A percentile compares a stretch with the other conserved stretches of the same genome.
phyloP scores from a whole-genome alignment of 1,140 invertebrate species.

The Drosophila pallidifrons region DNA sequence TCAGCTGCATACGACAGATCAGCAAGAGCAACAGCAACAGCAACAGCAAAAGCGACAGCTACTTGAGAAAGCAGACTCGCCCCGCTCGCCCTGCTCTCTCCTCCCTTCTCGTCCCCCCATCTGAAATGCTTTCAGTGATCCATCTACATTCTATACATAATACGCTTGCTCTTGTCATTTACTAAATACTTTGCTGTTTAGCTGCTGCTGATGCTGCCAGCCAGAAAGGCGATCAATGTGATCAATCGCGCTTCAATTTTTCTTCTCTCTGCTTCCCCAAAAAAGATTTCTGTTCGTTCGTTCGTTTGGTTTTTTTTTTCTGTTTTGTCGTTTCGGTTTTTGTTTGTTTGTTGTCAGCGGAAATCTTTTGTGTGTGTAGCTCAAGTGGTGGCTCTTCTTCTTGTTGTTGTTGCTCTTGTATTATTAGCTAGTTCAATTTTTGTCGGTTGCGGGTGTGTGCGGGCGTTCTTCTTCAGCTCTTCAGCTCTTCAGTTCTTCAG shows the following conservation, averaged over 20 bases:
- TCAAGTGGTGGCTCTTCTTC: slow-evolving; percentile 59
- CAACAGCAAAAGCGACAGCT: slow-evolving; percentile 48
- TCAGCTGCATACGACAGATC: slow-evolving; percentile 64
- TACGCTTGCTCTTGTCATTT: slow-evolving; percentile 54
- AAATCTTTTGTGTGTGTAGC: slow-evolving; percentile 74
- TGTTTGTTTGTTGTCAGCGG: slow-evolving; percentile 71
- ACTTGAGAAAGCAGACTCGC: slow-evolving; percentile 49
- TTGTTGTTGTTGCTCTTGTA: slow-evolving; percentile 60
- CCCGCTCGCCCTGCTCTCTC: not conserved
- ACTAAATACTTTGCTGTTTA: slow-evolving; percentile 77
- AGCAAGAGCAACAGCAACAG: not conserved
- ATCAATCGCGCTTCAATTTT: slow-evolving; percentile 82
- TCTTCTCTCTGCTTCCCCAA: slow-evolving; percentile 34
- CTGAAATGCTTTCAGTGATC: not conserved
- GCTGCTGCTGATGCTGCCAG: slow-evolving; percentile 46
- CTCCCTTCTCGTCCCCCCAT: not conserved
- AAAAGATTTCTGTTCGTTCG: slow-evolving; percentile 45
- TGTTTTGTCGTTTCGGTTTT: slow-evolving; percentile 23
- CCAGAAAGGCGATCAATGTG: slow-evolving; percentile 68
- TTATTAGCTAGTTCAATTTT: slow-evolving; percentile 78
- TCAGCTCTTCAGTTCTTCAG: not conserved
- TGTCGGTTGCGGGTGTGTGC: slow-evolving; percentile 55
- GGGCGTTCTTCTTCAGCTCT: slow-evolving; percentile 34
- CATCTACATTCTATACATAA: slow-evolving; percentile 11
- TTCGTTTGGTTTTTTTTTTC: slow-evolving; percentile 23